Conservation (phyloP, 2,797 vertebrate species). For the Phrynocephalus forsythii region DNA sequence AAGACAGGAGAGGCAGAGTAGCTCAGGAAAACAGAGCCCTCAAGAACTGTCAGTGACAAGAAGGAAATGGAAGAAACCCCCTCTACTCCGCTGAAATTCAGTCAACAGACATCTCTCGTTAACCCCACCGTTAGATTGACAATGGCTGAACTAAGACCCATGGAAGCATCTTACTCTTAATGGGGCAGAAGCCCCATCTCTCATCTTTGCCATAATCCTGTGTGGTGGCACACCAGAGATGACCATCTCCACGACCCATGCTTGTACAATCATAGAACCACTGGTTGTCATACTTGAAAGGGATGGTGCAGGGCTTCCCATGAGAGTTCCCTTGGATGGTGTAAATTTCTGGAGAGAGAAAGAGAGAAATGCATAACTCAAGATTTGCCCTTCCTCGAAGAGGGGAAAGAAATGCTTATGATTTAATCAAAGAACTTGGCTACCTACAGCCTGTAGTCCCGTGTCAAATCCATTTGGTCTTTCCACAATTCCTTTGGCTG, state of each 20-base stretch:
- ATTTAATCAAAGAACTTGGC: background rate
- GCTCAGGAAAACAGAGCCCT: background rate
- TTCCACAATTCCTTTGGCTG: background rate
- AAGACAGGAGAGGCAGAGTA: background rate
- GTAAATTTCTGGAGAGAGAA: constrained; percentile 87
- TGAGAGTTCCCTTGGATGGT: constrained; percentile 98
- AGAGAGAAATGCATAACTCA: background rate
- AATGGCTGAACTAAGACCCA: background rate
- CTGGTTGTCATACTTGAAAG: constrained; percentile 93
- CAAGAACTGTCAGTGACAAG: background rate
- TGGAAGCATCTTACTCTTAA: constrained; percentile 87
- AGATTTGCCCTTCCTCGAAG: background rate
- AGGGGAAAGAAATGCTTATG: background rate
- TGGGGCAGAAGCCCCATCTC: constrained; percentile 96
- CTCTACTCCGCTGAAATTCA: background rate
- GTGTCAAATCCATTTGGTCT: background rate
- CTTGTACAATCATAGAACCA: constrained; percentile 96
- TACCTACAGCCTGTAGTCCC: background rate
- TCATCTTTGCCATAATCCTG: constrained; percentile 94
- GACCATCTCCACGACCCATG: constrained; percentile 91
- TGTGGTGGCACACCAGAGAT: constrained; percentile 96
- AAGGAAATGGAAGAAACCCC: background rate
- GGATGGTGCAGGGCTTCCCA: constrained; percentile 92
- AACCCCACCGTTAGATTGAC: background rate
- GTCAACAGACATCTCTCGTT: background rate